phyloP scores from a whole-genome alignment of 2,888 invertebrate species.

The Caenorhabditis japonica region DNA sequence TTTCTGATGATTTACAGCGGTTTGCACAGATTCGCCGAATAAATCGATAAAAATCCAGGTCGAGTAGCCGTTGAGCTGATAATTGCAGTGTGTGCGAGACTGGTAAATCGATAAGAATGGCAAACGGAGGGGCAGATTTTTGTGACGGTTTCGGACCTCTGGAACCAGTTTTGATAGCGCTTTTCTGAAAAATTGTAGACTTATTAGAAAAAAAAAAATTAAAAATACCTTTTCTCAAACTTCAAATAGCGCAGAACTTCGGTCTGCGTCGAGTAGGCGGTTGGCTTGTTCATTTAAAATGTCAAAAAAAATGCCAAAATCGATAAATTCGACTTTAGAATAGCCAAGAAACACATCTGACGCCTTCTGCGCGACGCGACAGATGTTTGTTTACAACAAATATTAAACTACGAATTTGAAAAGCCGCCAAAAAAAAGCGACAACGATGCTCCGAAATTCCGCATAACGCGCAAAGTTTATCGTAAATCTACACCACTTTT shows the following conservation, averaged over 20 bases:
- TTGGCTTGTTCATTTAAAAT: no score
- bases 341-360: no score
- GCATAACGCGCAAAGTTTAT: constrained; percentile 3
- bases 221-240: constrained; percentile 10
- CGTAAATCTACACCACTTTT: constrained; percentile 14
- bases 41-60: background rate
- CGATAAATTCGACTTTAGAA: background rate
- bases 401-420: background rate
- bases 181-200: background rate
- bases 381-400: no score
- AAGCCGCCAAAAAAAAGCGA: background rate
- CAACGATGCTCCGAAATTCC: constrained; percentile 31
- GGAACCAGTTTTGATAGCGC: background rate
- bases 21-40: background rate
- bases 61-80: background rate
- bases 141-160: background rate
- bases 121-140: background rate
- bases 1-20: no score
- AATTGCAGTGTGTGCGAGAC: background rate
- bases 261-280: constrained; percentile 1
- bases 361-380: no score
- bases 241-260: background rate
- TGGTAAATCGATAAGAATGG: no score
- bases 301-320: background rate
- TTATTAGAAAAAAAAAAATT: background rate